These are phyloP conservation scores for Sphenopsis melanotis DNA, from an alignment of 2,797 vertebrate genomes.

Conservation along the genomic window DNA sequence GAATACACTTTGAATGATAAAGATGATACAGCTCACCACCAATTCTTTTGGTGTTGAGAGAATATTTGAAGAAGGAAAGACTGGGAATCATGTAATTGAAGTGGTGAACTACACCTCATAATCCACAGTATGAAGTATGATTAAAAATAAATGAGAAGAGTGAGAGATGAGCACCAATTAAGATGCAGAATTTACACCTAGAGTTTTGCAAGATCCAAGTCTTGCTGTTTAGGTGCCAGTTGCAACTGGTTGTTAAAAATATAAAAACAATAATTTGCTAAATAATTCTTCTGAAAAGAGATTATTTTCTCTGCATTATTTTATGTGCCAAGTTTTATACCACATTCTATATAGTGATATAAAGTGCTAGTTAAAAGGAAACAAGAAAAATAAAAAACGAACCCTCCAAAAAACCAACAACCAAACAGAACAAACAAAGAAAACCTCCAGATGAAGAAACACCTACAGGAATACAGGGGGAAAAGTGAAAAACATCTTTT, in stretches of 20 bases:
- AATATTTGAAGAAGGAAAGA: neutral
- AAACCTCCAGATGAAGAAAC: neutral
- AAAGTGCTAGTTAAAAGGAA: neutral
- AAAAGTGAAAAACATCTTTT: neutral
- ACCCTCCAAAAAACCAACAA: neutral
- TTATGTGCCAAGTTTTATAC: neutral
- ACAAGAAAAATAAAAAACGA: neutral
- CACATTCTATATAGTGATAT: neutral
- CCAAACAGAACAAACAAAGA: neutral
- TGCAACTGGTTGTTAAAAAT: neutral
- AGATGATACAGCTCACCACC: neutral
- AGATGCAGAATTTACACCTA: neutral
- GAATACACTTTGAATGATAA: neutral
- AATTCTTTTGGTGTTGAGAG: neutral
- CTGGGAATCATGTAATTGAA: neutral
- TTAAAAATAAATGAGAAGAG: neutral
- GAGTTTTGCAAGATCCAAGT: neutral
- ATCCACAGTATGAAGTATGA: neutral
- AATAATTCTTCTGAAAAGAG: neutral
- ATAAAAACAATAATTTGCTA: neutral
- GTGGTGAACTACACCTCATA: neutral
- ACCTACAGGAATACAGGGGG: neutral
- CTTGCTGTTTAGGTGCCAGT: neutral
- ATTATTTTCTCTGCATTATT: neutral
- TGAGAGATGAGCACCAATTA: rapidly evolving